These are phyloP conservation scores for Physella acuta DNA, from an alignment of 1,140 invertebrate genomes.

Conservation along the genomic window DNA sequence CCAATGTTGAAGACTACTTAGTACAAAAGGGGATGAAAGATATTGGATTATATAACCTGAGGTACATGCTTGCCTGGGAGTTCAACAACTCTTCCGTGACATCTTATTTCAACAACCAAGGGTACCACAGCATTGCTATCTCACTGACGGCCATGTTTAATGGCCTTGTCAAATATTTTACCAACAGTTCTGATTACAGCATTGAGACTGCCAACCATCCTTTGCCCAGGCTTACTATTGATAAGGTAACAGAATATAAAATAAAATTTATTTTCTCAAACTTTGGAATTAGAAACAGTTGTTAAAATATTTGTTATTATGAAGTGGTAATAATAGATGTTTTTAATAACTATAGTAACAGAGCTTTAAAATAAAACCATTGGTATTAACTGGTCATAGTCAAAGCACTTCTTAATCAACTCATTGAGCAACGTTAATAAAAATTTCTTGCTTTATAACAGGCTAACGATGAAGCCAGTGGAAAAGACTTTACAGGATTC, in stretches of 20 bases:
- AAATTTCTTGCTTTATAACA: too few species aligned
- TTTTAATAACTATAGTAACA: too few species aligned
- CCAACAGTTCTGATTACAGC: conserved; percentile 28
- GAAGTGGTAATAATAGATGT: too few species aligned
- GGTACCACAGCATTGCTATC: conserved; percentile 72
- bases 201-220: conserved; percentile 44
- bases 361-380: too few species aligned
- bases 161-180: conserved; percentile 61
- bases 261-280: not conserved
- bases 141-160: conserved; percentile 66
- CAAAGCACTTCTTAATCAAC: too few species aligned
- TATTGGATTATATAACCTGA: conserved; percentile 41
- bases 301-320: too few species aligned
- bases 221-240: conserved; percentile 33
- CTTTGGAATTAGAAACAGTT: too few species aligned
- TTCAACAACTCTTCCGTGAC: conserved; percentile 31
- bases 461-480: not conserved
- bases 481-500: conserved; percentile 35
- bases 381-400: too few species aligned
- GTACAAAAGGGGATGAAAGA: conserved; percentile 38
- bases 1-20: conserved; percentile 41
- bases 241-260: conserved; percentile 34
- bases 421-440: too few species aligned
- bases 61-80: conserved; percentile 45
- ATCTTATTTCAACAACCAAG: conserved; percentile 63